Evolutionary conservation across 1,140 invertebrate genomes (phyloP), one percentile per base, ranked within the genome.

Genomic region (Caerostris extrusa): DNA sequence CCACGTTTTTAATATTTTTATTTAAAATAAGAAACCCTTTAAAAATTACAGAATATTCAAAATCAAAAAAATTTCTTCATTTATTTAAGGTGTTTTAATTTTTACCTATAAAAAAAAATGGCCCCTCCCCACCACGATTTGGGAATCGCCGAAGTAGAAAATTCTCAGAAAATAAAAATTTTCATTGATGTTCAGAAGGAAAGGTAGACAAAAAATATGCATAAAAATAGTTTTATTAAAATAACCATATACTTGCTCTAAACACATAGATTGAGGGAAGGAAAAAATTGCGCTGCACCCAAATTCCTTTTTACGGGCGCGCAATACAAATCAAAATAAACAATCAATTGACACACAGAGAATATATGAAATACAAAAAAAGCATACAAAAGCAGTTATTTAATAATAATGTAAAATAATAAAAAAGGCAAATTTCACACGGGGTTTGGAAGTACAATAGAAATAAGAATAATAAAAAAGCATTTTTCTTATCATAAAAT

Each of bases 201-300:
- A 34, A 34, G 34, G 34, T 12, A 86, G 83, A n/a, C 34, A 86
- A 64, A 67, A 53, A 17, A 92, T 34, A 64, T 92, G 77, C 77
- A 83, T 85, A 88, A 93, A 93, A 93, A 93, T 93, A 93, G 64
- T 93, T 93, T 83, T 88, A 86, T 87, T 60, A 93, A 93, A 81
- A 88, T 93, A 88, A 89, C 19, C 57, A 69, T 71, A 67, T 53
- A 56, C 53, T 58, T 87, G 67, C 91, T 92, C 81, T 93, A 81
- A 57, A 77, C 60, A 87, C 56, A 87, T 71, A 34, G 71, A 87
- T 34, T 58, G 82, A 93, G 82, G 64, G 86, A 93, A 61, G 60
- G 60, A 4, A 61, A 55, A 34, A 50, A 61, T 60, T 67, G 86
- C 86, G 19, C 64, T n/a, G 34, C 71, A 81, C 34, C 50, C n/a